Percentiles rank a stretch among this genome's conserved stretches.
These are phyloP conservation scores for Muraenolepis orangiensis DNA, from an alignment of 2,797 vertebrate genomes.

Conservation along the genomic window DNA sequence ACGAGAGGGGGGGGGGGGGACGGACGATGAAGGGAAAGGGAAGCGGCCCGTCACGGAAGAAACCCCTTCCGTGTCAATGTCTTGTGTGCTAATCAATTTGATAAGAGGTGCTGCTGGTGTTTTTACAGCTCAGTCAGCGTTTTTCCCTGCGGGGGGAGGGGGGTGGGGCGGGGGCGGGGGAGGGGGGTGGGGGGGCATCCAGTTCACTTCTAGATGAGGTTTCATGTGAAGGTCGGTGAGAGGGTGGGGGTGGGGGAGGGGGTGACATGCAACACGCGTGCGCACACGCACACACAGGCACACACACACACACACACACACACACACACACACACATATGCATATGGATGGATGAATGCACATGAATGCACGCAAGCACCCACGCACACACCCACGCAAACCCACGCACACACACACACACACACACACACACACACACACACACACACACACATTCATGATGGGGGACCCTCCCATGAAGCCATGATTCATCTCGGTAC, in stretches of 20 bases:
- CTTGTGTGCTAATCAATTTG: conserved; percentile 65
- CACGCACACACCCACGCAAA: not conserved
- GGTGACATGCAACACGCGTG: conserved; percentile 26
- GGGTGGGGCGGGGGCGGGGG: too few species aligned
- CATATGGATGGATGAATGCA: conserved; percentile 5
- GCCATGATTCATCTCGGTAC: conserved; percentile 37
- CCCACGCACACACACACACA: not conserved
- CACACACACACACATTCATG: not conserved
- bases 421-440: not conserved
- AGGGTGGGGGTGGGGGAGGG: conserved; percentile 45
- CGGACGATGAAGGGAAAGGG: conserved; percentile 17
- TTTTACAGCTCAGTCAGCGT: conserved; percentile 64
- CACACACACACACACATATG: conserved; percentile 17
- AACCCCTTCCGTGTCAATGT: too few species aligned
- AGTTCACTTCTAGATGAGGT: conserved; percentile 66
- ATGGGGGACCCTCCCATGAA: conserved; percentile 31
- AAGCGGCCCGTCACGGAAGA: too few species aligned
- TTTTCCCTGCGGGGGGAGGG: too few species aligned
- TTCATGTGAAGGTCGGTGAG: conserved; percentile 68
- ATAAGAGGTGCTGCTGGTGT: conserved; percentile 46
- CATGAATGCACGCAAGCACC: not conserved
- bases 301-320: conserved; percentile 24
- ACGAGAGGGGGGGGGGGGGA: too few species aligned
- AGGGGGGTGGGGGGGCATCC: too few species aligned
- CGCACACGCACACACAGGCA: conserved; percentile 5